Evolutionary conservation across 1,140 invertebrate species (phyloP), one percentile per base, ranked within the genome.

Genomic region (Leguminivora glycinivorella): DNA sequence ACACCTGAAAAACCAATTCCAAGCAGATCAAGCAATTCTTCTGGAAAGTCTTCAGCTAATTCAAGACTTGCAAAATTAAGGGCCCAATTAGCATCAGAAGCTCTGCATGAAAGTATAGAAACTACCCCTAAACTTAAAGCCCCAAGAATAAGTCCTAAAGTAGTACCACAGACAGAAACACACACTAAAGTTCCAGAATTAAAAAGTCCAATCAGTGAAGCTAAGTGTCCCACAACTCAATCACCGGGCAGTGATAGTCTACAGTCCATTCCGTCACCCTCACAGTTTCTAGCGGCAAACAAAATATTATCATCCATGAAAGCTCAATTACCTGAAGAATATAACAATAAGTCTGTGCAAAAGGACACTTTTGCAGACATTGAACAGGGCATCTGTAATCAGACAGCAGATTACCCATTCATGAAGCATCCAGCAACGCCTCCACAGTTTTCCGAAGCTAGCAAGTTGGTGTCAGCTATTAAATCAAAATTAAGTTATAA

Each of bases 251-350:
- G 77, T 69, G 89, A 89, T 9, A 88, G 80, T 43, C 71, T 84
- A 63, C 83, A 86, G 9, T 85, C 83, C 0, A 81, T 79, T 10
- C 81, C 83, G 56, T 88, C 85, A 56, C 84, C 89, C n/a, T 90
- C 89, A 60, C 89, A 91, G 43, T 91, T 91, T 72, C 84, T 90
- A 72, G 83, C 88, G 4, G 89, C 89, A 24, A 91, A 87, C 68
- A 91, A 91, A 82, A 90, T 91, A n/a, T 85, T 91, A 71, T 84
- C 83, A 14, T 84, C 89, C 4, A 91, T 91, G 87, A 91, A 90
- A 71, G 89, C 89, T 19, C 89, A 90, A 40, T 72, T 91, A 43
- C 83, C 87, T 29, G 89, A 91, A 67, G 81, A 91, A 67, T 89
- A 83, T 72, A 79, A 77, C 70, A 82, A 78, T 69, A 91, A 83